Conservation (phyloP, 1,140 invertebrate species). For the Macrobrachium nipponense region DNA sequence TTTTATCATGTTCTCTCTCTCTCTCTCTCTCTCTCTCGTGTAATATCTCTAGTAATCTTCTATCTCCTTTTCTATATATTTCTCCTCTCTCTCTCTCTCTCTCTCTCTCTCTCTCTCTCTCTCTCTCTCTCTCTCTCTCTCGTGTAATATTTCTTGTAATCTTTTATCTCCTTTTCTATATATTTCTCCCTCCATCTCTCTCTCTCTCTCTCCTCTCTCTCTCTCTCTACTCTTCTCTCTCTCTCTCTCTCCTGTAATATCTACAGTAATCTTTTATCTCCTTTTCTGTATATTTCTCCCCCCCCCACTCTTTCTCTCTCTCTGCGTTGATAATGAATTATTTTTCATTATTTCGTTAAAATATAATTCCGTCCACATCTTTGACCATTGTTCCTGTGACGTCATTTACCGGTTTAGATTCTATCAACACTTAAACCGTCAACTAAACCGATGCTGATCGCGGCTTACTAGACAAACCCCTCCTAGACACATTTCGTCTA, state of each 20-base stretch:
- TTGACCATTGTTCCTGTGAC: too few relatives aligned
- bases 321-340: not conserved
- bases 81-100: not conserved
- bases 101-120: not conserved
- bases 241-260: not conserved
- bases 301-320: not conserved
- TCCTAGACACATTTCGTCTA: too few relatives aligned
- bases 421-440: too few relatives aligned
- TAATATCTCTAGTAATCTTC: not conserved
- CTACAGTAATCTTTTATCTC: not conserved
- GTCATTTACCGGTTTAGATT: too few relatives aligned
- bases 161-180: too few relatives aligned
- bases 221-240: not conserved
- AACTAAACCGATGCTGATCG: too few relatives aligned
- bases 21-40: not conserved
- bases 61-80: not conserved
- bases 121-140: not conserved
- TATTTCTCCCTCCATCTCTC: too few relatives aligned
- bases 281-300: not conserved
- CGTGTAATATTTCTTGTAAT: too few relatives aligned
- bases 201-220: constrained; percentile 3
- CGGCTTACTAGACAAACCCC: too few relatives aligned
- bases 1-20: not conserved
- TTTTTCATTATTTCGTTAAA: too few relatives aligned
- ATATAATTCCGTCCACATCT: too few relatives aligned